A percentile compares a stretch with the other conserved stretches of the same genome.
Conservation (phyloP, 2,888 invertebrate species). For the Ormyrus pomaceus region DNA sequence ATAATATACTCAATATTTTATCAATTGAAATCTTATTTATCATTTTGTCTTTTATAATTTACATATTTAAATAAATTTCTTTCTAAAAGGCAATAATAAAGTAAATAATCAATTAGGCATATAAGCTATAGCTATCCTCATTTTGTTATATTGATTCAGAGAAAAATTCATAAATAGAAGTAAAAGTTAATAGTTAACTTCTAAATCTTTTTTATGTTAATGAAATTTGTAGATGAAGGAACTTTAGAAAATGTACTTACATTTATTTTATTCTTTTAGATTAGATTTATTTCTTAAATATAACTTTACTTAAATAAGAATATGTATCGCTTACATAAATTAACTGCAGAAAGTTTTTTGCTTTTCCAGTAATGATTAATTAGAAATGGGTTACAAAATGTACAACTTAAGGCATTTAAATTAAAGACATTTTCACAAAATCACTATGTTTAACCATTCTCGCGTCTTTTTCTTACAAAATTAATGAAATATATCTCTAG, state of each 20-base stretch:
- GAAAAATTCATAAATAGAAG: no score
- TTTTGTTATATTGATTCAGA: no score
- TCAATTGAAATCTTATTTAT: no score
- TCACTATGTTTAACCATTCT: constrained; percentile 39
- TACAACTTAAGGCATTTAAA: constrained; percentile 40
- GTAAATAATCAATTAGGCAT: no score
- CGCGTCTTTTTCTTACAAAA: constrained; percentile 36
- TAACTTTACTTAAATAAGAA: constrained; percentile 20
- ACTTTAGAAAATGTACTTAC: background rate
- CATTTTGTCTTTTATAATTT: no score
- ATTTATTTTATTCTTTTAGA: constrained; percentile 7
- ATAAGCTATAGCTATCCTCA: no score
- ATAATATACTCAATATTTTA: no score
- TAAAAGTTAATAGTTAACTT: no score
- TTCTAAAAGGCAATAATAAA: no score
- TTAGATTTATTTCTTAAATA: constrained; percentile 29
- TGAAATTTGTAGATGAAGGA: background rate
- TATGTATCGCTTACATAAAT: constrained; percentile 28
- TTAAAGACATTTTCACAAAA: constrained; percentile 15
- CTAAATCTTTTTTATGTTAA: no score
- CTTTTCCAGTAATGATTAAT: background rate
- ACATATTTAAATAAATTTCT: no score
- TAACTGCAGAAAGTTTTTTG: constrained; percentile 7
- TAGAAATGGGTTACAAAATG: constrained; percentile 16
- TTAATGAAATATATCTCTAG: constrained; percentile 42